phyloP scores from a whole-genome alignment of 2,113 vertebrate species.

The Crotalus viridis region DNA sequence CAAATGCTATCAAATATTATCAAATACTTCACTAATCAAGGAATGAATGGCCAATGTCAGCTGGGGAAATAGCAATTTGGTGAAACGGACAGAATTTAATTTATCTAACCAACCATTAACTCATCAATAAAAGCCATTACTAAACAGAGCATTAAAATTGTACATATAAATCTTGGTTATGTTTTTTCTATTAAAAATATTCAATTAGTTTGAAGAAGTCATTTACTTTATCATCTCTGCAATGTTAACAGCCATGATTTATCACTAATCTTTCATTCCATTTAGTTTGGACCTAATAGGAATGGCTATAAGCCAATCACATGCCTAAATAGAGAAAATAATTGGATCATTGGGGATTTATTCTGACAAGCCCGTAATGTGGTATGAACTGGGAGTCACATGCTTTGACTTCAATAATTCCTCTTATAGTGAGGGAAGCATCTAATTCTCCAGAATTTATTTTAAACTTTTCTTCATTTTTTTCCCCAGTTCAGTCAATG shows the following conservation, averaged over 20 bases:
- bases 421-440: neutral
- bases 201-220: constrained; percentile 66
- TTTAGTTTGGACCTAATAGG: constrained; percentile 50
- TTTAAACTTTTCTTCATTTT: neutral
- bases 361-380: neutral
- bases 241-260: constrained; percentile 46
- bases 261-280: constrained; percentile 48
- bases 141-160: constrained; percentile 57
- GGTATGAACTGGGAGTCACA: neutral
- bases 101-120: constrained; percentile 56
- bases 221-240: constrained; percentile 55
- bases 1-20: neutral
- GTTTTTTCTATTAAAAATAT: constrained; percentile 55
- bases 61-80: constrained; percentile 40
- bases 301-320: constrained; percentile 28
- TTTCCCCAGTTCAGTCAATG: too few species aligned
- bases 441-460: neutral
- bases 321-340: constrained; percentile 23
- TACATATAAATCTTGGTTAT: constrained; percentile 63
- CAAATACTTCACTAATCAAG: constrained; percentile 57
- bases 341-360: constrained; percentile 38
- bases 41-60: constrained; percentile 51
- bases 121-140: constrained; percentile 62
- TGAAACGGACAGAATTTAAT: constrained; percentile 54
- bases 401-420: neutral